Evolutionary conservation across 1,140 invertebrate genomes (phyloP).

Genomic region (Hyles euphorbiae): DNA sequence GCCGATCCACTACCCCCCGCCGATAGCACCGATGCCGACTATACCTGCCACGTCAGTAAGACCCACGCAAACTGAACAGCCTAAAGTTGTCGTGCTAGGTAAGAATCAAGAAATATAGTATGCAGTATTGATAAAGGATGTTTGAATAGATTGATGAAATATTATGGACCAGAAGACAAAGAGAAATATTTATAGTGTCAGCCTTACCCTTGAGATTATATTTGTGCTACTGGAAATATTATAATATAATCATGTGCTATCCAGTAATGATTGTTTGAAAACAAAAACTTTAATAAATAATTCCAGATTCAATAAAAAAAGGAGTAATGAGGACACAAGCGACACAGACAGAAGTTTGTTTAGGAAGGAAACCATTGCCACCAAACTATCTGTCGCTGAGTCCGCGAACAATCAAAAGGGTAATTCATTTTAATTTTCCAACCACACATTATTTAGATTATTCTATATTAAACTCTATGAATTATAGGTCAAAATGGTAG

Average conservation of each 20-base stretch:
- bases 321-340: constrained; percentile 94
- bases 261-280: too few species aligned
- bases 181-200: too few species aligned
- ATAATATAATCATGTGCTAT: too few species aligned
- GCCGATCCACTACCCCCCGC: constrained; percentile 59
- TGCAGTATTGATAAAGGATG: neutral
- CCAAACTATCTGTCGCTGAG: constrained; percentile 86
- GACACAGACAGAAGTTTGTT: constrained; percentile 90
- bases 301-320: constrained; percentile 86
- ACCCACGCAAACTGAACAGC: constrained; percentile 45
- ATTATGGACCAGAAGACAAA: too few species aligned
- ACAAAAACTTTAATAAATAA: neutral
- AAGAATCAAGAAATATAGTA: constrained; percentile 11
- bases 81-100: constrained; percentile 65
- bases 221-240: too few species aligned
- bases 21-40: constrained; percentile 37
- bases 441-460: neutral
- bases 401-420: constrained; percentile 81
- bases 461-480: neutral
- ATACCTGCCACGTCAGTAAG: constrained; percentile 33
- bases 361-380: constrained; percentile 80
- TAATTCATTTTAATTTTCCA: constrained; percentile 42
- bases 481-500: constrained; percentile 87
- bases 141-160: too few species aligned
- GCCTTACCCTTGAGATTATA: too few species aligned